Evolutionary conservation across 1,140 invertebrate species (phyloP).

Genomic region (Melanaphis sacchari): DNA sequence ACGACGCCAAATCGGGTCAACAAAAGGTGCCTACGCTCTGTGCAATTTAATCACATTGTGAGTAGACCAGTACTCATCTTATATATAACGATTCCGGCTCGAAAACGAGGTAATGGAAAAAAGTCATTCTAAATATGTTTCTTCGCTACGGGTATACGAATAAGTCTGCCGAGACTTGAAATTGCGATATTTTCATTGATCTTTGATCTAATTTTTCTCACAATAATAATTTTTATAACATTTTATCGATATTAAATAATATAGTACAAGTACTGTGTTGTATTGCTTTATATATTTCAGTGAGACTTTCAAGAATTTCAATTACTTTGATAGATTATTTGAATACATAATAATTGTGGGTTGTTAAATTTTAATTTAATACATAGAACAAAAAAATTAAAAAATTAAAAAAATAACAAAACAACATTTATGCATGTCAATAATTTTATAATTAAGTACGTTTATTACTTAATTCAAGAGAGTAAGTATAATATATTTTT

Average conservation of each 20-base stretch:
- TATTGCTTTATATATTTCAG: neutral
- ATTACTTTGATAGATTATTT: neutral
- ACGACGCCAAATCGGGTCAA: constrained; percentile 8
- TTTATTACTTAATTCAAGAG: neutral
- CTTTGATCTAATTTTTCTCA: neutral
- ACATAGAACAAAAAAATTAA: neutral
- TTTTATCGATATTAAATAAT: neutral
- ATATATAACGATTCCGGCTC: constrained; percentile 27
- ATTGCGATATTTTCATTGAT: neutral
- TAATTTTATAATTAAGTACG: neutral
- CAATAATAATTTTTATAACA: neutral
- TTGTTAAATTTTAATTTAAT: neutral
- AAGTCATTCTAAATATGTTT: constrained; percentile 35
- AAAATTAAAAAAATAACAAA: neutral
- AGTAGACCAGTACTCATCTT: neutral
- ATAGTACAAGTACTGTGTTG: neutral
- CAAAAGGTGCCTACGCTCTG: constrained; percentile 36
- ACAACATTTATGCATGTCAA: neutral
- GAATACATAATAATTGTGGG: neutral
- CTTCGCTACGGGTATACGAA: neutral
- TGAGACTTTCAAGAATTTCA: neutral
- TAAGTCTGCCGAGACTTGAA: neutral
- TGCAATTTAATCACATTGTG: constrained; percentile 15
- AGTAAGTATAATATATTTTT: neutral
- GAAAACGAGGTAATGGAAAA: constrained; percentile 49